Percentiles rank a stretch among this genome's conserved stretches.
Conservation (phyloP, 2,113 vertebrate genomes). For the Kryptolebias marmoratus region DNA sequence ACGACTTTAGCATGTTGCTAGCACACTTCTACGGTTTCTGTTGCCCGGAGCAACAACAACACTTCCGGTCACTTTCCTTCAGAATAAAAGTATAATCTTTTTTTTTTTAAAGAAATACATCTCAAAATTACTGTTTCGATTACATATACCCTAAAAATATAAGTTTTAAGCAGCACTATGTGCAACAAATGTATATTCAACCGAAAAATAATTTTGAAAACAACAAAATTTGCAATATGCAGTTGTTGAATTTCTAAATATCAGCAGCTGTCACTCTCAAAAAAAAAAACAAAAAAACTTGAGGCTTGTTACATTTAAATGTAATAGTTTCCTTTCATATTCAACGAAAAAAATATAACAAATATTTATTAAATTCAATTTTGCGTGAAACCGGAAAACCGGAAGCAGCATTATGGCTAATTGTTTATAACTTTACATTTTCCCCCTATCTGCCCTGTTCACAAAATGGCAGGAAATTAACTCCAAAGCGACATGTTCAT, state of each 20-base stretch:
- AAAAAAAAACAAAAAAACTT: no score
- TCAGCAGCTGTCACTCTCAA: no score
- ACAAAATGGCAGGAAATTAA: conserved; percentile 80
- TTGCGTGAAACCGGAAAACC: neutral
- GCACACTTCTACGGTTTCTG: neutral
- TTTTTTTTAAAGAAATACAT: no score
- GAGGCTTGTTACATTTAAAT: no score
- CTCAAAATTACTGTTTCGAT: neutral
- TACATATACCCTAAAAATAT: neutral
- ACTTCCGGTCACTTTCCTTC: conserved; percentile 23
- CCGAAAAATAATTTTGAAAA: no score
- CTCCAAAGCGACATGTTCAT: conserved; percentile 22
- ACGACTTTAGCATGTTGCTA: conserved; percentile 17
- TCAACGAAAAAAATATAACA: neutral
- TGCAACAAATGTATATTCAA: no score
- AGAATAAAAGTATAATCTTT: conserved; percentile 35
- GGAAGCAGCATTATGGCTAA: conserved; percentile 5
- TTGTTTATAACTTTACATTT: neutral
- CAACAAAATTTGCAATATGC: no score
- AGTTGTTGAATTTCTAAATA: no score
- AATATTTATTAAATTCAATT: neutral
- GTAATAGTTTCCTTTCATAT: no score
- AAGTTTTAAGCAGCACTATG: no score
- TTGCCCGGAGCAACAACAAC: neutral
- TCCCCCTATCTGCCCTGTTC: conserved; percentile 27